Conservation (phyloP, 1,140 invertebrate genomes). For the Phymastichus coffea region DNA sequence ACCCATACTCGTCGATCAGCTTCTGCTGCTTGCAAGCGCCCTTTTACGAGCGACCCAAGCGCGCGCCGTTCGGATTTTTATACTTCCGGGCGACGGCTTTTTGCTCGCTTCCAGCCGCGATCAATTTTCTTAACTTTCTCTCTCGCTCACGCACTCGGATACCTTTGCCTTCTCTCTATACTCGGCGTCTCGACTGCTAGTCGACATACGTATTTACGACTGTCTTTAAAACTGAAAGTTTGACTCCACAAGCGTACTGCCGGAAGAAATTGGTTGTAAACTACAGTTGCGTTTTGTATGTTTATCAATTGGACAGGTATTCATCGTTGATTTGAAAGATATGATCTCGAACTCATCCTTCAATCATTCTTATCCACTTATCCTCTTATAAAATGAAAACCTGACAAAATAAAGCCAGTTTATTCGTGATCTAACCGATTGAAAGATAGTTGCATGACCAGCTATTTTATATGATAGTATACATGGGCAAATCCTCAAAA, state of each 20-base stretch:
- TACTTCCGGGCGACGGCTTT: slow-evolving; percentile 10
- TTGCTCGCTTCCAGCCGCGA: slow-evolving; percentile 2
- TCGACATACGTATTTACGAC: not conserved
- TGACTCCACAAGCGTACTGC: not conserved
- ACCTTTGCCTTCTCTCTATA: too few species aligned
- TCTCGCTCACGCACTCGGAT: not conserved
- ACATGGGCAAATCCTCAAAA: too few species aligned
- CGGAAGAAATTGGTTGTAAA: slow-evolving; percentile 17
- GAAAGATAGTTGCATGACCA: too few species aligned
- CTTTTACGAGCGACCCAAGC: slow-evolving; percentile 13
- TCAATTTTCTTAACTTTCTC: slow-evolving; percentile 20
- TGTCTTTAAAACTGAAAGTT: not conserved
- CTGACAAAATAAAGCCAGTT: too few species aligned
- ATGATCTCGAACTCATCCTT: not conserved
- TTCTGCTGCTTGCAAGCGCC: too few species aligned
- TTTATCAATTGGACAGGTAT: slow-evolving; percentile 7
- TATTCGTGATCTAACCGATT: too few species aligned
- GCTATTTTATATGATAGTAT: too few species aligned
- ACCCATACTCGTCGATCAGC: not conserved
- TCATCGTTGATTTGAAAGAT: not conserved
- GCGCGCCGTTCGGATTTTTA: slow-evolving; percentile 4
- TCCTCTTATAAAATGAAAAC: too few species aligned
- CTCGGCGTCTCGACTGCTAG: too few species aligned
- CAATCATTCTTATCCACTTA: not conserved
- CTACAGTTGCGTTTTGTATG: too few species aligned